Percentiles rank a stretch among this genome's conserved stretches.
phyloP scores from a whole-genome alignment of 2,113 vertebrate genomes.

The Zapornia atra region DNA sequence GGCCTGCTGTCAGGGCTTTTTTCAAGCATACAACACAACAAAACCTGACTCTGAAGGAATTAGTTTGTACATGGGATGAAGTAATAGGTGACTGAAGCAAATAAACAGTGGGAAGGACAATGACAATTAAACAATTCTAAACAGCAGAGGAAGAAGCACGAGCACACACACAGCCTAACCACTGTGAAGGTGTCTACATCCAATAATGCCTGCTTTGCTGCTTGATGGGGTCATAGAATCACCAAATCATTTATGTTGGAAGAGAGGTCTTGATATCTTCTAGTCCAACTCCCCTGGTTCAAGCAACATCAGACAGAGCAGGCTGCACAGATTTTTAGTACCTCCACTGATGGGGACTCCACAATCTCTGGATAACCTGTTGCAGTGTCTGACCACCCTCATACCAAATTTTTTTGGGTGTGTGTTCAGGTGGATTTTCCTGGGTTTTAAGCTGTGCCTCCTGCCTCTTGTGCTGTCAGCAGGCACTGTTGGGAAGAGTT shows the following conservation, averaged over 20 bases:
- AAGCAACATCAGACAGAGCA: not conserved
- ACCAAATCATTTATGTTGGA: not conserved
- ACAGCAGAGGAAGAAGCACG: conserved; percentile 25
- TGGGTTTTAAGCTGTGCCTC: not conserved
- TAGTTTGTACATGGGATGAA: not conserved
- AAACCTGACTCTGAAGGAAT: not conserved
- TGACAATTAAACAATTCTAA: conserved; percentile 33
- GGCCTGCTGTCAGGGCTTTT: not conserved
- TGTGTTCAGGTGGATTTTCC: not conserved
- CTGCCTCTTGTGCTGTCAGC: not conserved
- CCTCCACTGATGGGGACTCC: not conserved
- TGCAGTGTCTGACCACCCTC: not conserved
- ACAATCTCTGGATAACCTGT: not conserved
- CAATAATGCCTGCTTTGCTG: not conserved
- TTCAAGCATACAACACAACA: not conserved
- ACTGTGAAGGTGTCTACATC: not conserved
- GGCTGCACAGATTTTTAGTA: not conserved
- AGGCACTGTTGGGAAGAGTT: not conserved
- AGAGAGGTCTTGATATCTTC: not conserved
- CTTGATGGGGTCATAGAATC: not conserved
- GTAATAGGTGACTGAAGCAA: conserved; percentile 33
- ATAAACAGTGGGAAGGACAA: not conserved
- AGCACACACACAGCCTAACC: not conserved
- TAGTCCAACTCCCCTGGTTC: not conserved
- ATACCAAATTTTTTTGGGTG: too few relatives aligned